Evolutionary conservation across 2,888 invertebrate genomes (phyloP), one percentile per base, ranked within the genome.

Genomic region (Harmothoe impar): DNA sequence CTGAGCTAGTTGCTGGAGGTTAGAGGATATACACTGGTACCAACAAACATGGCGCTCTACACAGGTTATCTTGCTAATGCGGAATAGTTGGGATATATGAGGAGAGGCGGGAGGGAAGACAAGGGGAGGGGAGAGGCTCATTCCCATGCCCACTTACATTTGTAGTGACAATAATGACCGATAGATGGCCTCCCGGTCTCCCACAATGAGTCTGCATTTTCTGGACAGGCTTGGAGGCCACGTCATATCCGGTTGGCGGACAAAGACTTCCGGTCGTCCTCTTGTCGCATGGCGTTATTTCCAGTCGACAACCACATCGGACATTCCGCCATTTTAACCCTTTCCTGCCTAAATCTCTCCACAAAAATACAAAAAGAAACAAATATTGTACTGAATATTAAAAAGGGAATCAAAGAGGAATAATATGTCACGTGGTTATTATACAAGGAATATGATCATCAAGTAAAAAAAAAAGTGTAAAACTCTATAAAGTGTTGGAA

Each of bases 141-240:
- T 62, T n/a, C 62, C 62, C 12, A 62, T 62, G 15, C 62, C 62
- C 31, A 72, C 72, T 29, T 72, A 25, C 72, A 72, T 72, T 72
- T 72, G 72, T 72, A 29, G 72, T 72, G 72, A 72, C 72, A 72
- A 29, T 29, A 72, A 29, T 29, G 72, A 72, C 72, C 72, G 31
- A 25, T 29, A 72, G 72, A 29, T 72, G 72, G 72, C 31, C 62
- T n/a, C 29, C 29, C 12, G 72, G 29, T 25, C 72, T 7, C 31
- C 5, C 72, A 29, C 72, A 72, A 29, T 72, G 72, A 72, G 72
- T 72, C 72, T 1, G 62, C 62, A 62, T 62, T 62, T 62, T 62
- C 62, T n/a, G 62, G 62, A 62, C n/a, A 62, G n/a, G 62, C 72
- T 29, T 7, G 72, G 25, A 29, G 29, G 72, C 20, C 72, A 72